Evolutionary conservation across 2,888 invertebrate genomes (phyloP), one percentile per base, ranked within the genome.

Genomic region (Ennomos quercinarius): DNA sequence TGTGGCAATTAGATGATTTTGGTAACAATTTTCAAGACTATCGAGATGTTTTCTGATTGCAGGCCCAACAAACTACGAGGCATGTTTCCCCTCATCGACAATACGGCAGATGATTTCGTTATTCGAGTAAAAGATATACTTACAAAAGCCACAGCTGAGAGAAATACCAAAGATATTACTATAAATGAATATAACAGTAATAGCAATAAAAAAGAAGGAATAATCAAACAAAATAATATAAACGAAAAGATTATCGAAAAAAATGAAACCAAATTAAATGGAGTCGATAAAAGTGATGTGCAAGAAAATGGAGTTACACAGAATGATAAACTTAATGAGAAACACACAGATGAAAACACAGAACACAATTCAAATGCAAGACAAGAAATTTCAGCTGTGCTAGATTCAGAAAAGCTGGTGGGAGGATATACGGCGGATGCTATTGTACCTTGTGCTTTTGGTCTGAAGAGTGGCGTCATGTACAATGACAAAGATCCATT

Each of bases 401-500:
- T 90, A 0, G 77, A 87, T 48, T 86, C 88, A 0, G 90, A 89
- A 71, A 83, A 84, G 57, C 67, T 91, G 0, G 83, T 91, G 0
- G 92, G 92, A 1, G 91, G 92, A 0, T 92, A 89, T 50, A 92
- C 92, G 0, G 91, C 92, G 0, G 92, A 92, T 61, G 92, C 92
- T 0, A 92, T 92, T 54, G 92, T 92, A 9, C 91, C 92, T 0
- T 92, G 92, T 63, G 92, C 92, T 0, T 92, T 92, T 63, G 92
- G 92, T 0, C 64, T 92, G 39, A 89, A 87, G 67, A 91, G 92
- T 50, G 77, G 74, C 8, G 91, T 91, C 0, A 91, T 92, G 91
- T 87, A 90, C 10, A 82, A 90, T 11, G 79, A 86, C 0, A 73
- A 82, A 0, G 91, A 92, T 45, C 91, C 91, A 0, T 91, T 92